A percentile compares a stretch with the other conserved stretches of the same genome.
These are phyloP conservation scores for Sturnus vulgaris DNA, from an alignment of 2,113 vertebrate species.

Conservation along the genomic window DNA sequence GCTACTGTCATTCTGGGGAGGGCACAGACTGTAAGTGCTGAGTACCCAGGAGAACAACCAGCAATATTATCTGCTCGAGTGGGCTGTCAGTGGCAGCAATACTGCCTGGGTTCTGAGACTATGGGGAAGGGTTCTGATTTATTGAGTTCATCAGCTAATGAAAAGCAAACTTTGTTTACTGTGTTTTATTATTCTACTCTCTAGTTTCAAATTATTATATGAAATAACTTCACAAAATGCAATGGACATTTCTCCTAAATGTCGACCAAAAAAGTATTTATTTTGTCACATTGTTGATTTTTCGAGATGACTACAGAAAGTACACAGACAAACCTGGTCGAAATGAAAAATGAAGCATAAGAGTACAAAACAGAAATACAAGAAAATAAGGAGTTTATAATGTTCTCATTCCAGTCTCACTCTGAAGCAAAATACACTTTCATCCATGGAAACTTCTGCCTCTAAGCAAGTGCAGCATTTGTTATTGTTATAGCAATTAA, in stretches of 20 bases:
- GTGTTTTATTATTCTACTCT: neutral
- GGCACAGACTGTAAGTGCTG: neutral
- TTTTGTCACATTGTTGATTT: neutral
- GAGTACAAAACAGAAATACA: neutral
- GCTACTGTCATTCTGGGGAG: accelerated
- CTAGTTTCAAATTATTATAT: neutral
- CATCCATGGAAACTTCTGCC: neutral
- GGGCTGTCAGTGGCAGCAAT: neutral
- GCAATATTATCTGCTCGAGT: neutral
- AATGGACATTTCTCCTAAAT: neutral
- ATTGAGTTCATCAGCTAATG: neutral
- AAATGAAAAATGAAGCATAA: neutral
- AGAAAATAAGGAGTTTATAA: neutral
- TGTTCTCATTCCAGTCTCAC: neutral
- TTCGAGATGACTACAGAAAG: neutral
- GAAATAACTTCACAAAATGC: neutral
- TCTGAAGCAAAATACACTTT: neutral
- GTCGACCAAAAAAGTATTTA: neutral
- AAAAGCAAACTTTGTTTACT: neutral
- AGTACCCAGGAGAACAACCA: neutral
- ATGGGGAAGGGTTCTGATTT: neutral
- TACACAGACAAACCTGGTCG: neutral
- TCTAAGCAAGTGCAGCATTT: neutral
- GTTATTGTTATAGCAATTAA: neutral
- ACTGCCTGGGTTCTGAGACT: neutral